Evolutionary conservation across 92 coral and sea anemone species (phyloP).

Genomic region (Montipora capitata): DNA sequence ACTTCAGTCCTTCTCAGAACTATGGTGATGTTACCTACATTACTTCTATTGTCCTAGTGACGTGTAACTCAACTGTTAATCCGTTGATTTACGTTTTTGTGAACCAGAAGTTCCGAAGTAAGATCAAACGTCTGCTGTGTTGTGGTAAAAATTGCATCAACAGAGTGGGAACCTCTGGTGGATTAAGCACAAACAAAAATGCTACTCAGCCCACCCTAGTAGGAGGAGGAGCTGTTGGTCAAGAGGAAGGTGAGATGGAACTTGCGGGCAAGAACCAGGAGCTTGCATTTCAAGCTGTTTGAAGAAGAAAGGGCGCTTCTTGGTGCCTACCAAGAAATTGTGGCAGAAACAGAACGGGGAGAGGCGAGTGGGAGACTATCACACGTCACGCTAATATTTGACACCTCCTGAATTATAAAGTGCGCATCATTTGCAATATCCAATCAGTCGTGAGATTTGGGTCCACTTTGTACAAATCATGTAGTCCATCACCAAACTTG

Average conservation of each 20-base stretch:
- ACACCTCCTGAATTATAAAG: too few relatives aligned
- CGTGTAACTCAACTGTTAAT: constrained; percentile 25
- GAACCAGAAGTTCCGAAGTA: constrained; percentile 28
- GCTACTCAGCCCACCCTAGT: constrained; percentile 3
- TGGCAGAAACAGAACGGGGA: too few relatives aligned
- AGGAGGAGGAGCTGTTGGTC: background rate
- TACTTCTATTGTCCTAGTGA: constrained; percentile 35
- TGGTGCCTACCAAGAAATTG: too few relatives aligned
- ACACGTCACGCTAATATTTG: too few relatives aligned
- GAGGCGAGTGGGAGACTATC: too few relatives aligned
- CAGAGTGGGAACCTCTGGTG: background rate
- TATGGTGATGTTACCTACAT: constrained; percentile 24
- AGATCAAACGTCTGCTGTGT: constrained; percentile 18
- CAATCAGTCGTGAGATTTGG: too few relatives aligned
- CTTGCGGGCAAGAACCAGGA: too few relatives aligned
- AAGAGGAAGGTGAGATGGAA: background rate
- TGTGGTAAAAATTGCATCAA: background rate
- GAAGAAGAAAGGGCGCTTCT: too few relatives aligned
- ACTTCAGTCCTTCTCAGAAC: constrained; percentile 22
- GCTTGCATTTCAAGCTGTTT: too few relatives aligned
- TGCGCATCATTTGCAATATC: too few relatives aligned
- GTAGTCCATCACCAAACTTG: too few relatives aligned
- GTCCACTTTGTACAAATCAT: too few relatives aligned
- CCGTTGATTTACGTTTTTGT: constrained; percentile 44
- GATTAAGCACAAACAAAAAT: background rate